Conservation (phyloP, 2,797 vertebrate genomes). For the Aulostomus chinensis region DNA sequence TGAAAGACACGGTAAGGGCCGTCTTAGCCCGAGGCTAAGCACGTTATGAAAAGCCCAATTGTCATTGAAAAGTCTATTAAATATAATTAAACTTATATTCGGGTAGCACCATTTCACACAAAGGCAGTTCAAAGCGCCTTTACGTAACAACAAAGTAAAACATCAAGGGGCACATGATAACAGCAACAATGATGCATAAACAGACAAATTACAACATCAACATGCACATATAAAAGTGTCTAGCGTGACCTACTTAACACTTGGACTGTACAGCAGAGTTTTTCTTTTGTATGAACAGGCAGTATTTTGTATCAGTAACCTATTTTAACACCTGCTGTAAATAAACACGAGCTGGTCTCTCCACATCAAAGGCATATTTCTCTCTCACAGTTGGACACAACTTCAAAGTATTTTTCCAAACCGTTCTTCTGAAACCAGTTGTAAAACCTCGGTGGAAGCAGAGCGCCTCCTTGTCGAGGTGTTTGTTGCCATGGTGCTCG, state of each 20-base stretch:
- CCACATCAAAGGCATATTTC: constrained; percentile 66
- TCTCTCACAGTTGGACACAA: constrained; percentile 38
- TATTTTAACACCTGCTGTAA: constrained; percentile 55
- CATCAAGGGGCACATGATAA: no score
- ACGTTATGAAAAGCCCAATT: no score
- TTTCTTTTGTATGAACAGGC: constrained; percentile 23
- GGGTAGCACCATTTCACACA: no score
- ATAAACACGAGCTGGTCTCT: constrained; percentile 29
- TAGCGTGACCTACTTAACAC: constrained; percentile 18
- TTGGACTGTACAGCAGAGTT: constrained; percentile 8
- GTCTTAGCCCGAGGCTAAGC: no score
- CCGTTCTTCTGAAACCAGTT: constrained; percentile 28
- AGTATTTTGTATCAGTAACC: constrained; percentile 37
- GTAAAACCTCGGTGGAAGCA: constrained; percentile 44
- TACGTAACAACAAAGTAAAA: no score
- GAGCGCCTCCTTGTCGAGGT: constrained; percentile 16
- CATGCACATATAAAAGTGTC: no score
- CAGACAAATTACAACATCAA: no score
- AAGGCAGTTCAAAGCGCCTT: no score
- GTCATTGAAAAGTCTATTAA: no score
- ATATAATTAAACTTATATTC: no score
- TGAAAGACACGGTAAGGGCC: no score
- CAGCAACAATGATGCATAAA: no score
- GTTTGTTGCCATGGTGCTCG: constrained; percentile 57
- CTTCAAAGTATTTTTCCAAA: constrained; percentile 52